Evolutionary conservation across 2,888 invertebrate genomes (phyloP), one percentile per base, ranked within the genome.

Genomic region (Chloroclysta siterata): DNA sequence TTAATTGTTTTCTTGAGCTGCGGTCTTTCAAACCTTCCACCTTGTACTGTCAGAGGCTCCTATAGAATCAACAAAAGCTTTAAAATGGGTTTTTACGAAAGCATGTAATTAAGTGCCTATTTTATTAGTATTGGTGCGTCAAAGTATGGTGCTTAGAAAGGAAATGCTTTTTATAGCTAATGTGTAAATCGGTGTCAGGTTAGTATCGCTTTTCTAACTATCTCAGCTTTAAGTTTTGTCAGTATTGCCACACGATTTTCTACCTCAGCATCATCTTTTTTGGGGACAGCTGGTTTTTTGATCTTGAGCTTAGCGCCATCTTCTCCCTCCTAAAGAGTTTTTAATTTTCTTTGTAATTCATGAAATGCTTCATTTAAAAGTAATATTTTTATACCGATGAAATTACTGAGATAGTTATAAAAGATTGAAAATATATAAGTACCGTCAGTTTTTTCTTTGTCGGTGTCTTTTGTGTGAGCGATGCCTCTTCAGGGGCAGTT

Each of bases 381-480:
- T 42, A 33, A 28, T 10, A 14, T 29, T 33, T 8, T 39, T 8
- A 13, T 47, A 36, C 58, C 10, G 29, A n/a, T 15, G 14, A 52
- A 15, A 29, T 17, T 56, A 72, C 82, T 88, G 89, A 91, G 88
- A 87, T 87, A 88, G 77, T 86, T 82, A 85, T 80, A 84, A 84
- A 77, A 64, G 62, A 55, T 59, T 62, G 42, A 58, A 68, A 71
- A 73, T 66, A 66, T 65, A 75, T 71, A 74, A 79, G 76, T 93
- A 93, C 93, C 93, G 90, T 91, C 60, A 78, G 87, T 69, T 90
- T 92, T 90, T 91, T 93, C 90, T 89, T 89, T 77, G 90, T 80
- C 71, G 91, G 90, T 78, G 90, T 92, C 82, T 92, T 93, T 90
- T 92, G 91, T 75, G 91, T 91, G 69, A 93, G 90, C 70, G 90